Conservation (phyloP, 1,140 invertebrate genomes). For the Teleopsis dalmanni region DNA sequence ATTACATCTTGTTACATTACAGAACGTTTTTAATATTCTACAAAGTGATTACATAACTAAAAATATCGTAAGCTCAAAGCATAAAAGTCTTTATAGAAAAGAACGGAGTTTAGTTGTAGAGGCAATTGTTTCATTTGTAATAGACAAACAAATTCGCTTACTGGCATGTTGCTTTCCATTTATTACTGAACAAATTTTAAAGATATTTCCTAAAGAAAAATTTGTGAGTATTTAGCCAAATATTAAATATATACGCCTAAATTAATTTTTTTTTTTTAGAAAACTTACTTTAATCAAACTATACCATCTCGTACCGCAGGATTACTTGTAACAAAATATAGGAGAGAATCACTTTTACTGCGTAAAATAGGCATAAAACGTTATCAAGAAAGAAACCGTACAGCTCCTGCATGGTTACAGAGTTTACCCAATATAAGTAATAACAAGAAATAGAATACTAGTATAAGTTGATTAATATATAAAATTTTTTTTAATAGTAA, state of each 20-base stretch:
- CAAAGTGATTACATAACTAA: no score
- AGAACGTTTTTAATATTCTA: no score
- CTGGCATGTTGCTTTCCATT: not conserved
- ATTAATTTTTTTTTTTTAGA: constrained; percentile 2
- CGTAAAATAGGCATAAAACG: no score
- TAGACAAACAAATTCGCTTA: constrained; percentile 9
- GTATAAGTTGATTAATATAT: no score
- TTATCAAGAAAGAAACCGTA: no score
- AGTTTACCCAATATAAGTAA: no score
- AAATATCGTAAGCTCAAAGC: no score
- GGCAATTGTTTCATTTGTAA: not conserved
- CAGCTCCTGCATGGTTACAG: no score
- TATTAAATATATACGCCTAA: not conserved
- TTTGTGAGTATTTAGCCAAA: not conserved
- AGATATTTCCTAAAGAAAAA: constrained; percentile 10
- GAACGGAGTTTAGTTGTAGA: not conserved
- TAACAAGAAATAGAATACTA: no score
- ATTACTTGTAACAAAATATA: not conserved
- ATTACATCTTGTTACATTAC: no score
- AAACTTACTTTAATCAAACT: constrained; percentile 10
- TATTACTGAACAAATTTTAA: constrained; percentile 8
- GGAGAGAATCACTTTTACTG: not conserved
- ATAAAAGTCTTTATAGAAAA: not conserved
- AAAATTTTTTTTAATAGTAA: no score
- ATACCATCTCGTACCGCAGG: not conserved